A percentile compares a stretch with the other conserved stretches of the same genome.
These are phyloP conservation scores for Intellagama lesueurii DNA, from an alignment of 2,797 vertebrate genomes.

Conservation along the genomic window DNA sequence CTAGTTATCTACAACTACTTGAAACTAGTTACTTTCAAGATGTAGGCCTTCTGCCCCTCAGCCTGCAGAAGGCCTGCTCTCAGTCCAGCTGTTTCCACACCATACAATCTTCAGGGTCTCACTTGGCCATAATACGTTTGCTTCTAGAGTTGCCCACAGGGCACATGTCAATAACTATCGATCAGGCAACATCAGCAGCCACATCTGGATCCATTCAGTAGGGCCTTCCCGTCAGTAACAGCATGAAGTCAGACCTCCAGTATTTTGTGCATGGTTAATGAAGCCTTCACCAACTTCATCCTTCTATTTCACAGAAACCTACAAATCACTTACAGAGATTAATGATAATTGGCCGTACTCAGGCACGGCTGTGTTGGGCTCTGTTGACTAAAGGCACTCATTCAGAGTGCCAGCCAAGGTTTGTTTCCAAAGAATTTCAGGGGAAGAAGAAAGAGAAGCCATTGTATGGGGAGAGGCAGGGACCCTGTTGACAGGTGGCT, in stretches of 20 bases:
- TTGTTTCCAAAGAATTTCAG: not conserved
- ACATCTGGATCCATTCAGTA: constrained; percentile 63
- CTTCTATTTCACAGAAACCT: constrained; percentile 45
- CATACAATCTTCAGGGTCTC: not conserved
- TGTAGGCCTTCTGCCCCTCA: no score
- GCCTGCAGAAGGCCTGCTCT: not conserved
- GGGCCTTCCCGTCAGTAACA: constrained; percentile 54
- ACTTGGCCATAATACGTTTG: not conserved
- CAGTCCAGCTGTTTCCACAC: not conserved
- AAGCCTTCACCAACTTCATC: constrained; percentile 44
- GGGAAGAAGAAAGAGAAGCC: not conserved
- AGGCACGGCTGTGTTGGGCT: constrained; percentile 21
- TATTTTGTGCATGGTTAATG: constrained; percentile 51
- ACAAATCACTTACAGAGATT: constrained; percentile 49
- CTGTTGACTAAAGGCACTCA: not conserved
- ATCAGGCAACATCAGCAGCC: not conserved
- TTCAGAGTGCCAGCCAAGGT: not conserved
- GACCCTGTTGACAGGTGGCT: not conserved
- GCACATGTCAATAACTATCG: constrained; percentile 22
- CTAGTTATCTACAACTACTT: no score
- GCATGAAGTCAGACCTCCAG: constrained; percentile 58
- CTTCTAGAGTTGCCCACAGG: constrained; percentile 27
- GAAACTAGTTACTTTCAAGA: no score
- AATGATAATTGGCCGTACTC: constrained; percentile 40
- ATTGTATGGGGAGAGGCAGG: not conserved